Conservation (phyloP, 2,797 vertebrate genomes). For the Sparidentex hasta region DNA sequence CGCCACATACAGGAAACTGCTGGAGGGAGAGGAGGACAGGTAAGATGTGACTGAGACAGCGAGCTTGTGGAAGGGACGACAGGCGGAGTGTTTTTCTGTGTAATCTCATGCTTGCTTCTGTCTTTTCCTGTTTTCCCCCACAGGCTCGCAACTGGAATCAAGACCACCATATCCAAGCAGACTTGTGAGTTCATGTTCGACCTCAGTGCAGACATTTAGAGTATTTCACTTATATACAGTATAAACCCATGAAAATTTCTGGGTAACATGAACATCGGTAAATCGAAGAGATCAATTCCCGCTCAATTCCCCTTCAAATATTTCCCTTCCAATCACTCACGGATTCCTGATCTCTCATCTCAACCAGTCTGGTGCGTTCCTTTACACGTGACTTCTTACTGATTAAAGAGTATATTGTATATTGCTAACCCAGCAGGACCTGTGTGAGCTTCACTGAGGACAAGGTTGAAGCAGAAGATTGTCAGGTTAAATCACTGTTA, state of each 20-base stretch:
- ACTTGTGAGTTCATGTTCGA: constrained; percentile 72
- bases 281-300: neutral
- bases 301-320: neutral
- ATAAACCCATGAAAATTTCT: neutral
- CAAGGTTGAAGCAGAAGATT: too few relatives aligned
- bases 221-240: neutral
- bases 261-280: neutral
- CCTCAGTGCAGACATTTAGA: neutral
- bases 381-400: too few relatives aligned
- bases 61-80: neutral
- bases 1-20: constrained; percentile 85
- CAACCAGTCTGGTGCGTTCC: too few relatives aligned
- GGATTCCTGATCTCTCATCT: too few relatives aligned
- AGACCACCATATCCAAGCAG: constrained; percentile 77
- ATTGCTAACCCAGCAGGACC: too few relatives aligned
- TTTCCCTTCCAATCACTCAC: too few relatives aligned
- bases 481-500: too few relatives aligned
- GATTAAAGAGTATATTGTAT: too few relatives aligned
- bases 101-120: neutral
- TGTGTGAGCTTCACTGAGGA: too few relatives aligned
- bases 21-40: constrained; percentile 88
- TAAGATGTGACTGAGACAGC: constrained; percentile 14
- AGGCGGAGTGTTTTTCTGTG: neutral
- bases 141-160: constrained; percentile 80
- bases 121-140: constrained; percentile 1